Conservation (phyloP, 1,140 invertebrate species). For the Anastrepha ludens region DNA sequence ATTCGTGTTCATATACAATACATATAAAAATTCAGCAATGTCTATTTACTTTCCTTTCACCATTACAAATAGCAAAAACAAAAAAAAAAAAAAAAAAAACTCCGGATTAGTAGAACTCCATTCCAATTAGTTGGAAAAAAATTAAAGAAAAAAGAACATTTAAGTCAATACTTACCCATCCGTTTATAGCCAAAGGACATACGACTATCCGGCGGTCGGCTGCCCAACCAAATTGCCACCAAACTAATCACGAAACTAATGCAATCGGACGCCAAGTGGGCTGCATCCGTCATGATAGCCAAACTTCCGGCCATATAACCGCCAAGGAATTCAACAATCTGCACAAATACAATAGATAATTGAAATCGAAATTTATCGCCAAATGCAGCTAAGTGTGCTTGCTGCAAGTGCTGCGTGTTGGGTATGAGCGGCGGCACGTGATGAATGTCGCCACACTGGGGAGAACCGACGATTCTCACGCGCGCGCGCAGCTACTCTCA, state of each 20-base stretch:
- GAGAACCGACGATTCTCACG: background rate
- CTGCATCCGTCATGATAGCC: constrained; percentile 89
- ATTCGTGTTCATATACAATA: too few species aligned
- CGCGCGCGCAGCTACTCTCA: background rate
- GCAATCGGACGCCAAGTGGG: constrained; percentile 89
- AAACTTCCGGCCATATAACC: constrained; percentile 87
- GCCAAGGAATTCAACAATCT: constrained; percentile 83
- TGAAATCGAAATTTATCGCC: constrained; percentile 25
- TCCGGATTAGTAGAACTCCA: too few species aligned
- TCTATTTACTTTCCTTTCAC: too few species aligned
- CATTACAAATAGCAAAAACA: too few species aligned
- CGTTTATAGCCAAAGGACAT: constrained; percentile 89
- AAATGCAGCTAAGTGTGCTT: background rate
- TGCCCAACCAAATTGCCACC: constrained; percentile 83
- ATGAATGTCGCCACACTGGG: too few species aligned
- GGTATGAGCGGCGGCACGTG: background rate
- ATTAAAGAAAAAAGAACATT: too few species aligned
- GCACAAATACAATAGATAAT: constrained; percentile 58
- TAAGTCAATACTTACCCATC: constrained; percentile 77
- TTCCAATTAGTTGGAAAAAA: too few species aligned
- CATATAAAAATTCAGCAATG: too few species aligned
- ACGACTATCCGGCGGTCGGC: constrained; percentile 79
- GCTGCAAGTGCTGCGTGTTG: background rate
- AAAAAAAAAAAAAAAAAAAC: too few species aligned
- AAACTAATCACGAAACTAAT: constrained; percentile 87